A percentile compares a stretch with the other conserved stretches of the same genome.
Evolutionary conservation across 2,888 invertebrate species (phyloP).

Genomic region (Fragum fragum): DNA sequence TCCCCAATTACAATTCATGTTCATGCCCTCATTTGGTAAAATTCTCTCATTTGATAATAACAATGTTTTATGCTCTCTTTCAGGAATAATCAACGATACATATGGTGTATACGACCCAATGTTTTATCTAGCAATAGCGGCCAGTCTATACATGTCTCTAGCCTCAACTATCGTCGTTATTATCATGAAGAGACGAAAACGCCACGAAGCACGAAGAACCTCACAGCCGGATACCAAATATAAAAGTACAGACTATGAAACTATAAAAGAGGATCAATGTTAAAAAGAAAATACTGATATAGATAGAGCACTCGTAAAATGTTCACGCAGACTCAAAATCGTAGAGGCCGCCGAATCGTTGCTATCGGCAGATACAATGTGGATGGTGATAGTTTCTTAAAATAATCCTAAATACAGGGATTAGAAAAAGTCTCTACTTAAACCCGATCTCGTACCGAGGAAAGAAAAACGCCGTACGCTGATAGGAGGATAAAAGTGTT

Average conservation of each 20-base stretch:
- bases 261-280: neutral
- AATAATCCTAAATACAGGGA: no score
- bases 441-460: no score
- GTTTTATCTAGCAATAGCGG: constrained; percentile 33
- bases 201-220: neutral
- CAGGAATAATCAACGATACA: constrained; percentile 37
- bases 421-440: no score
- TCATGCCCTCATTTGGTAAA: no score
- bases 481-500: no score
- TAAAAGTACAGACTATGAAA: neutral
- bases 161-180: neutral
- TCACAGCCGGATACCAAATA: neutral
- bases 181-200: constrained; percentile 10
- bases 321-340: no score
- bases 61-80: neutral
- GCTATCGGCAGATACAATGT: no score
- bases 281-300: neutral
- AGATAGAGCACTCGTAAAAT: no score
- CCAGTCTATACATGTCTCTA: constrained; percentile 24
- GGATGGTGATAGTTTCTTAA: no score
- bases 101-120: constrained; percentile 34
- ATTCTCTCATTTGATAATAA: neutral
- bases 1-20: no score
- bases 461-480: no score
- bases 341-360: no score